Evolutionary conservation across 2,113 vertebrate genomes (phyloP).

Genomic region (Austrofundulus limnaeus): DNA sequence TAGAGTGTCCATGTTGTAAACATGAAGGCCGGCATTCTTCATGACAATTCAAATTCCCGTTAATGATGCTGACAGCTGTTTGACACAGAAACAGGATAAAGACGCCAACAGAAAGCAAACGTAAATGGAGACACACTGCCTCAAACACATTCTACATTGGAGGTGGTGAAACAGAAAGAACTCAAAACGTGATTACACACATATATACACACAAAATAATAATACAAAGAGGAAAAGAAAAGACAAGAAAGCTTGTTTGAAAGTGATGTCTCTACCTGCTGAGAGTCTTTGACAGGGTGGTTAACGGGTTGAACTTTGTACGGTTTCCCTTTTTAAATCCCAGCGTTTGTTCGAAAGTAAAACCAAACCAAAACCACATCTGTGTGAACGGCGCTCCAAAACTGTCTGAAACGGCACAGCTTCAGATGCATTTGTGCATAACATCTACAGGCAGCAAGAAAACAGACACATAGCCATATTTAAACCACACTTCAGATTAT

Average conservation of each 20-base stretch:
- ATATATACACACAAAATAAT: conserved; percentile 55
- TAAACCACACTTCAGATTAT: conserved; percentile 21
- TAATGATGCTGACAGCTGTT: conserved; percentile 43
- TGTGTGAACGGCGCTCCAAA: conserved; percentile 37
- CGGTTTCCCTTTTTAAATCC: conserved; percentile 72
- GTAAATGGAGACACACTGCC: conserved; percentile 16
- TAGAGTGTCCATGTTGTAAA: conserved; percentile 74
- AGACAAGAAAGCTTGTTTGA: conserved; percentile 59
- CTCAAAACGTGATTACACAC: conserved; percentile 42
- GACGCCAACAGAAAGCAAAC: conserved; percentile 53
- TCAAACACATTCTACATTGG: conserved; percentile 49
- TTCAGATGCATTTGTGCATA: conserved; percentile 57
- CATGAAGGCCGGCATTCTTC: conserved; percentile 66
- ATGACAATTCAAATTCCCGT: conserved; percentile 51
- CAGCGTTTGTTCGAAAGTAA: conserved; percentile 31
- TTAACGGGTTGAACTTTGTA: conserved; percentile 52
- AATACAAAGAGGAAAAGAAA: conserved; percentile 57
- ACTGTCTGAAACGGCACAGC: conserved; percentile 37
- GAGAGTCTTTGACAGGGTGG: conserved; percentile 42
- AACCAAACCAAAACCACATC: not conserved
- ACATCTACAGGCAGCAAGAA: conserved; percentile 44
- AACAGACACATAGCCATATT: conserved; percentile 30
- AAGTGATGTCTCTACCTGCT: conserved; percentile 31
- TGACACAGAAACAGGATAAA: conserved; percentile 51
- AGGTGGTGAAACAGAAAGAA: conserved; percentile 24